Evolutionary conservation across 2,113 vertebrate species (phyloP).

Genomic region (Labrus mixtus): DNA sequence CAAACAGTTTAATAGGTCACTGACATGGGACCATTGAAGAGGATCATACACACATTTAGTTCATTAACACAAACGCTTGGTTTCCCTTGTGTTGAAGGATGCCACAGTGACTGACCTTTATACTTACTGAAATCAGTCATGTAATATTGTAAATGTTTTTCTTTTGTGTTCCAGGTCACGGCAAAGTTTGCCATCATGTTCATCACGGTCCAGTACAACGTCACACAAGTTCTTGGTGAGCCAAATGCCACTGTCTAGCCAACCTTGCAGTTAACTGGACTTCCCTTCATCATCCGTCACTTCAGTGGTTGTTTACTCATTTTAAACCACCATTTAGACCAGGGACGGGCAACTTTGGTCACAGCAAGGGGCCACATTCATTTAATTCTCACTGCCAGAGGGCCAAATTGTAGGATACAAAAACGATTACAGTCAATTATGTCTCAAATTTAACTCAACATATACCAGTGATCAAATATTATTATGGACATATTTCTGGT

Average conservation of each 20-base stretch:
- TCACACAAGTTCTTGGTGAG: slow-evolving; percentile 86
- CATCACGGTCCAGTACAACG: slow-evolving; percentile 89
- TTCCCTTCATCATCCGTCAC: background rate
- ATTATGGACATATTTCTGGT: no score
- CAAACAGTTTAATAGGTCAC: background rate
- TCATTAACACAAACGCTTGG: background rate
- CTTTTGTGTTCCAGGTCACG: slow-evolving; percentile 79
- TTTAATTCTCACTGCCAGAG: no score
- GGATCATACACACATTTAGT: background rate
- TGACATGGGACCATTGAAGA: background rate
- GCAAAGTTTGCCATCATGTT: slow-evolving; percentile 86
- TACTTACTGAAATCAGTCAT: background rate
- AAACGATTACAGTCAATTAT: no score
- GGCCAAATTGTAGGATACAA: no score
- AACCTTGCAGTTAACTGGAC: background rate
- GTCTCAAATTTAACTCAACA: no score
- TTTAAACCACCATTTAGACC: background rate
- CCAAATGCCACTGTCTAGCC: background rate
- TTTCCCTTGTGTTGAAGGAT: background rate
- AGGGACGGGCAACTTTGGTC: no score
- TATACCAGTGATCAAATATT: no score
- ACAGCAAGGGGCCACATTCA: no score
- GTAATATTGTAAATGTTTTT: slow-evolving; percentile 1
- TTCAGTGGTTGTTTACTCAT: background rate
- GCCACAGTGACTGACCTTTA: background rate